Evolutionary conservation across 2,113 vertebrate species (phyloP).

Genomic region (Indri indri): DNA sequence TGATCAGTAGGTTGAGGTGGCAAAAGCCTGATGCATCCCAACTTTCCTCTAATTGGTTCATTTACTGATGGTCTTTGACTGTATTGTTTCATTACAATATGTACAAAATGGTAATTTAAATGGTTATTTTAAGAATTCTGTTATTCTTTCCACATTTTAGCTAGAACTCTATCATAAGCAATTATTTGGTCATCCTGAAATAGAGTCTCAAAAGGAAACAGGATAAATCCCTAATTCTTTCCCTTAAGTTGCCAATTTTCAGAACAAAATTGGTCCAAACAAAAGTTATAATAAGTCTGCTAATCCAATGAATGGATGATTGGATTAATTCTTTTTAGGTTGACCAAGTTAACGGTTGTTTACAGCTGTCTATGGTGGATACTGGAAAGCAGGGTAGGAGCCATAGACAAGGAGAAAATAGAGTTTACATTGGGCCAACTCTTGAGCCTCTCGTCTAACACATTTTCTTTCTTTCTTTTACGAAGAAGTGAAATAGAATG

Average conservation of each 20-base stretch:
- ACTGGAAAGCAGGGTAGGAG: neutral
- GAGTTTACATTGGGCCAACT: neutral
- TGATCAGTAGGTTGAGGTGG: neutral
- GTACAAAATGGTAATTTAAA: neutral
- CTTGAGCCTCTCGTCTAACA: neutral
- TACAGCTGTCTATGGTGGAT: neutral
- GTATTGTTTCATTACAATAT: neutral
- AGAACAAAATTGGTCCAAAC: neutral
- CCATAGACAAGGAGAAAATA: neutral
- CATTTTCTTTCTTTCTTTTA: constrained; percentile 26
- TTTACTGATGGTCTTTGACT: neutral
- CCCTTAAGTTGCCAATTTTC: neutral
- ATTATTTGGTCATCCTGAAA: neutral
- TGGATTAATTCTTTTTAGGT: neutral
- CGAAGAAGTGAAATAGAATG: neutral
- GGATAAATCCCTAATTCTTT: neutral
- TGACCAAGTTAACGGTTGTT: neutral
- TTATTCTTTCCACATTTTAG: neutral
- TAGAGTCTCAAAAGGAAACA: neutral
- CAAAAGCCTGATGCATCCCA: neutral
- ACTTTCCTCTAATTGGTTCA: neutral
- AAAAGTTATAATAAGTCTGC: neutral
- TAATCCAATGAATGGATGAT: neutral
- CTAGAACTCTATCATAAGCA: neutral
- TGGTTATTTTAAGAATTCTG: neutral